Conservation (phyloP, 2,797 vertebrate genomes). For the Microhierax caerulescens region DNA sequence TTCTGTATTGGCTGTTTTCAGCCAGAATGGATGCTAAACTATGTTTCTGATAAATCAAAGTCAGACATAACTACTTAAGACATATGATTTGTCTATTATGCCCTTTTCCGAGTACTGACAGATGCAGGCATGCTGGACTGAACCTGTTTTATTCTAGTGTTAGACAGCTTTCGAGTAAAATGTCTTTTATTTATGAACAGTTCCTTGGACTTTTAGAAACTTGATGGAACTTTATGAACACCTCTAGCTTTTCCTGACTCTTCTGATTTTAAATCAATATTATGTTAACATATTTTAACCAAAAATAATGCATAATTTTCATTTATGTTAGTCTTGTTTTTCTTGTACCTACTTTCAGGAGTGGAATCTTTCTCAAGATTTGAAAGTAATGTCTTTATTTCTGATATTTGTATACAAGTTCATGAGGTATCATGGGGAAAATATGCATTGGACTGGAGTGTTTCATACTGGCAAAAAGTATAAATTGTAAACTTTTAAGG, state of each 20-base stretch:
- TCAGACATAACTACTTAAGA: neutral
- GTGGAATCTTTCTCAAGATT: neutral
- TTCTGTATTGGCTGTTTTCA: neutral
- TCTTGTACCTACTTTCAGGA: neutral
- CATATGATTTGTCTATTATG: neutral
- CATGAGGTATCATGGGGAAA: neutral
- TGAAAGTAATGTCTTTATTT: neutral
- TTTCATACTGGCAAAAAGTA: neutral
- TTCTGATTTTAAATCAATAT: neutral
- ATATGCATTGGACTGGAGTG: neutral
- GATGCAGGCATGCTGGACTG: neutral
- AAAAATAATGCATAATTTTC: neutral
- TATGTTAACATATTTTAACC: neutral
- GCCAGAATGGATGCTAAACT: neutral
- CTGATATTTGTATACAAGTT: neutral
- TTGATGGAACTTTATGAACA: neutral
- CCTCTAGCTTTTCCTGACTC: neutral
- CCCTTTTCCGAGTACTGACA: neutral
- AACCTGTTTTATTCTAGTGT: neutral
- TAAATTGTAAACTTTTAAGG: neutral
- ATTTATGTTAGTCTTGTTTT: neutral
- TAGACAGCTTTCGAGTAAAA: neutral
- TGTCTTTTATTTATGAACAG: neutral
- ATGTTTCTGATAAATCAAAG: neutral
- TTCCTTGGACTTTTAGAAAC: neutral